Conservation (phyloP, 2,888 invertebrate genomes). For the Ornithoptera priamus region DNA sequence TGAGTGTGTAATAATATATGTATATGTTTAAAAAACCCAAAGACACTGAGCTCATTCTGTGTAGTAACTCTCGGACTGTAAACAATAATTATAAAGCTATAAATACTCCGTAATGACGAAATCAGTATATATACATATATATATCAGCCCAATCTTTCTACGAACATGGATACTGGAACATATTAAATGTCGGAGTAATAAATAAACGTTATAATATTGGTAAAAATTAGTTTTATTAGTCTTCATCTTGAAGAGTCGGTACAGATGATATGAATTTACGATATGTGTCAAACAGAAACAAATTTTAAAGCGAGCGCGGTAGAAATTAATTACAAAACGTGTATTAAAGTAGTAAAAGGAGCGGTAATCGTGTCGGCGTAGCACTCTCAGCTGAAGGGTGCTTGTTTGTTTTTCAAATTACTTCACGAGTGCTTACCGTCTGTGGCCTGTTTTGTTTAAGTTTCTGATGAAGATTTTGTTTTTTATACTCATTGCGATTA, state of each 20-base stretch:
- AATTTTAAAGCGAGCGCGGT: not conserved
- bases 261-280: not conserved
- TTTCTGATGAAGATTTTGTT: constrained; percentile 27
- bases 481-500: constrained; percentile 22
- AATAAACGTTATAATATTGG: too few species aligned
- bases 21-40: too few species aligned
- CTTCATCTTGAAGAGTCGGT: not conserved
- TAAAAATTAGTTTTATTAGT: not conserved
- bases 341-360: constrained; percentile 27
- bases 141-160: too few species aligned
- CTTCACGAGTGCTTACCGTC: constrained; percentile 27
- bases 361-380: constrained; percentile 26
- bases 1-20: too few species aligned
- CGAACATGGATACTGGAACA: too few species aligned
- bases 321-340: constrained; percentile 29
- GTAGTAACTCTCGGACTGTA: too few species aligned
- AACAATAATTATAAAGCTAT: too few species aligned
- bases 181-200: too few species aligned
- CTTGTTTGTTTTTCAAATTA: constrained; percentile 32
- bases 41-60: too few species aligned
- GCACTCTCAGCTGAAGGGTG: constrained; percentile 28
- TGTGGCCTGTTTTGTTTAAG: constrained; percentile 27
- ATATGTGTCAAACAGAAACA: constrained; percentile 1
- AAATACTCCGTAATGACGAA: too few species aligned
- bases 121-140: too few species aligned